Evolutionary conservation across 2,797 vertebrate genomes (phyloP).

Genomic region (Enteromius trimaculatus): DNA sequence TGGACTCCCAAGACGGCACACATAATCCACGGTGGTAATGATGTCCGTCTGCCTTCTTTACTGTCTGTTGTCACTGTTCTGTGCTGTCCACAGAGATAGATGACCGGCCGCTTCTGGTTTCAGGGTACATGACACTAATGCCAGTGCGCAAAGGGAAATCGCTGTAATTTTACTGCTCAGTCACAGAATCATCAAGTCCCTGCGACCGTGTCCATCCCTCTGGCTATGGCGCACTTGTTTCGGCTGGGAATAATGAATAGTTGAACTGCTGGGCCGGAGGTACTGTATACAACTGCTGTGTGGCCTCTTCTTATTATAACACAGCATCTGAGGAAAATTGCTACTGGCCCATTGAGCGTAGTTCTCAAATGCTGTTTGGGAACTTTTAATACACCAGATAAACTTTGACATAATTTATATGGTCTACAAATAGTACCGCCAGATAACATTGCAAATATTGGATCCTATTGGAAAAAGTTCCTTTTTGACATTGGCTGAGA

Average conservation of each 20-base stretch:
- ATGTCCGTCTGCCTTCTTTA: background rate
- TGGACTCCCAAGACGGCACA: background rate
- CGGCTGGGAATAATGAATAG: constrained; percentile 30
- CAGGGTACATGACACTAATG: constrained; percentile 30
- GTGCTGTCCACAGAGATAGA: constrained; percentile 12
- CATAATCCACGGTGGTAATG: constrained; percentile 4
- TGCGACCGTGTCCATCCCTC: constrained; percentile 15
- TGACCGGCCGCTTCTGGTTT: background rate
- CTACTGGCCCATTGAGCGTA: constrained; percentile 56
- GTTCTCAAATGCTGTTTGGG: constrained; percentile 48
- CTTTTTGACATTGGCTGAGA: background rate
- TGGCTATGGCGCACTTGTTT: constrained; percentile 22
- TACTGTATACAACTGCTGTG: background rate
- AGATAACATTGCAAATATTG: background rate
- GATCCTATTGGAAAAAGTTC: background rate
- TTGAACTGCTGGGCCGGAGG: constrained; percentile 17
- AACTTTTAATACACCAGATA: constrained; percentile 36
- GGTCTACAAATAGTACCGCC: background rate
- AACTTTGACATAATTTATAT: constrained; percentile 29
- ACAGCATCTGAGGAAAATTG: constrained; percentile 51
- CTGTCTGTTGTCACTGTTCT: background rate
- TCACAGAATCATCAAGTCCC: constrained; percentile 44
- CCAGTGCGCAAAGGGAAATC: constrained; percentile 43
- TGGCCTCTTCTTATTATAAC: constrained; percentile 26
- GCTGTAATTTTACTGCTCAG: constrained; percentile 50